Percentiles rank a stretch among this genome's conserved stretches.
phyloP scores from a whole-genome alignment of 2,797 vertebrate species.

The Notamacropus eugenii region DNA sequence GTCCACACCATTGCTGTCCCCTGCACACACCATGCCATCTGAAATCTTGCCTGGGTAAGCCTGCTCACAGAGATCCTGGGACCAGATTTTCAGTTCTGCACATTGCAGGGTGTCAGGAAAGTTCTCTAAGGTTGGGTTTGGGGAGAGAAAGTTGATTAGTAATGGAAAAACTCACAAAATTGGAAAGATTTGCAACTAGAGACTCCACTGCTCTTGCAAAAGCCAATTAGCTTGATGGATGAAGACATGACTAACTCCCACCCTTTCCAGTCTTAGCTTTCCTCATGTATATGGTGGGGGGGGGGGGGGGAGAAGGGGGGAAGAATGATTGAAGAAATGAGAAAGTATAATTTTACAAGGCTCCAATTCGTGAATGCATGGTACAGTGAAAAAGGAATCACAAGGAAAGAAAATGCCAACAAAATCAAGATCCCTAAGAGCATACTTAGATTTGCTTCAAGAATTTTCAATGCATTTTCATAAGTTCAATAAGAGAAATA shows the following conservation, averaged over 20 bases:
- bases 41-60: conserved; percentile 75
- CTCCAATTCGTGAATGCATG: background rate
- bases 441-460: background rate
- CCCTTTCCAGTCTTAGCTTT: background rate
- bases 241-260: background rate
- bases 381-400: background rate
- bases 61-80: conserved; percentile 20
- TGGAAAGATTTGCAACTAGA: background rate
- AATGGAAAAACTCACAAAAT: background rate
- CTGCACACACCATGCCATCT: conserved; percentile 65
- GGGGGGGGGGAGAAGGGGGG: too few species aligned
- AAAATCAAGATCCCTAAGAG: background rate
- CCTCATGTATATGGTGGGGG: background rate
- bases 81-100: conserved; percentile 59
- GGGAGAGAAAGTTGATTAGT: background rate
- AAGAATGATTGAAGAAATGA: background rate
- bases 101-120: conserved; percentile 78
- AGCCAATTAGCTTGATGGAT: background rate
- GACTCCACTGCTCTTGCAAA: background rate
- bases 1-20: conserved; percentile 56
- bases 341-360: background rate
- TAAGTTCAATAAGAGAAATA: background rate
- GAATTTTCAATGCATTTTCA: background rate
- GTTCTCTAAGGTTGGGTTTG: conserved; percentile 49
- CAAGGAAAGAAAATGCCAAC: background rate